A percentile compares a stretch with the other conserved stretches of the same genome.
Evolutionary conservation across 2,888 invertebrate species (phyloP).

Genomic region (Rhodophaea formosa): DNA sequence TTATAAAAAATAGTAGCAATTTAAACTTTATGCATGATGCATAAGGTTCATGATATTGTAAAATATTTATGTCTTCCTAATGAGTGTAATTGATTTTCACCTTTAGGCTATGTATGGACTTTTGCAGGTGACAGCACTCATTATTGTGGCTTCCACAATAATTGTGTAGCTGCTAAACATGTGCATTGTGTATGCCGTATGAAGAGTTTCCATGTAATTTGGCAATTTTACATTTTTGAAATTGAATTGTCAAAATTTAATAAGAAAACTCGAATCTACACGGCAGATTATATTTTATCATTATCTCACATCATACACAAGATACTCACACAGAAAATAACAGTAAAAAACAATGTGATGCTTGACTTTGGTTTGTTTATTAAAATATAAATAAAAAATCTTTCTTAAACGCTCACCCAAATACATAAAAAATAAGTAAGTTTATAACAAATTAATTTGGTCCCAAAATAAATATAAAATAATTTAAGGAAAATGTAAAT

Average conservation of each 20-base stretch:
- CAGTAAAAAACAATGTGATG: slow-evolving; percentile 71
- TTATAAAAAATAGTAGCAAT: too few relatives aligned
- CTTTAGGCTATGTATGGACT: too few relatives aligned
- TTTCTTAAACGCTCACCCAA: slow-evolving; percentile 73
- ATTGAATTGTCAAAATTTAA: slow-evolving; percentile 8
- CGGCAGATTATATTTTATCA: slow-evolving; percentile 65
- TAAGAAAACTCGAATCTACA: slow-evolving; percentile 52
- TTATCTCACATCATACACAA: slow-evolving; percentile 61
- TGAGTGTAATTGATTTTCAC: too few relatives aligned
- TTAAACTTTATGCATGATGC: too few relatives aligned
- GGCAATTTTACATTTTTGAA: too few relatives aligned
- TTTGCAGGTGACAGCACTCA: too few relatives aligned
- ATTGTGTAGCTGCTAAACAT: too few relatives aligned
- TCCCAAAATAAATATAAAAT: slow-evolving; percentile 80
- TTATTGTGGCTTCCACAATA: too few relatives aligned
- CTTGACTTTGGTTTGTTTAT: slow-evolving; percentile 80
- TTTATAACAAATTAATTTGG: slow-evolving; percentile 80
- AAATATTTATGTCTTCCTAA: too few relatives aligned
- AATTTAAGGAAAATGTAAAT: slow-evolving; percentile 68
- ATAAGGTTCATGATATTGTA: too few relatives aligned
- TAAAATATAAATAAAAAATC: slow-evolving; percentile 77
- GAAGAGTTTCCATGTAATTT: too few relatives aligned
- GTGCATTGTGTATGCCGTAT: too few relatives aligned
- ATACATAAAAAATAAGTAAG: slow-evolving; percentile 70
- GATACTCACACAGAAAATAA: slow-evolving; percentile 55